Base-by-base conservation (phyloP, 2,113 vertebrate genomes). In the Chlorodrepanis virens region DNA sequence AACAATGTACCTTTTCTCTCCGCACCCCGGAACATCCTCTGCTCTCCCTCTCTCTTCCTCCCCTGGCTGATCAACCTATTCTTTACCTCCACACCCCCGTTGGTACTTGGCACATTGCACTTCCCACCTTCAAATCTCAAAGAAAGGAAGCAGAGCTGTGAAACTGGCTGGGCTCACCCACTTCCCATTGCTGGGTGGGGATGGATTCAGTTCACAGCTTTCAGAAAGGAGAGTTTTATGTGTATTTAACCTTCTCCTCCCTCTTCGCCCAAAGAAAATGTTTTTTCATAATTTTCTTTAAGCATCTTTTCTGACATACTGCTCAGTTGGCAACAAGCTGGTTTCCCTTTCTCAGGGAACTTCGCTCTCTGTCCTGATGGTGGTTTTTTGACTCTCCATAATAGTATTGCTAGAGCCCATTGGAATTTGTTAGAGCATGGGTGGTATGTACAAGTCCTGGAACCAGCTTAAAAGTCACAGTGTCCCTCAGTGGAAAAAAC, bases 61-160 rank as follows among this genome's bases (percentile, higher is more conserved):
- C 63, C 4, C 23, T 17, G 13, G 27, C 23, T 65, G 76, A 77
- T 93, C 78, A 74, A 85, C 82, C 49, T 87, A 91, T 90, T 95
- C 76, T 92, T 86, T 95, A 71, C 80, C 28, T 92, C 88, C 88
- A 85, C 23, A 24, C 72, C 88, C 88, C 49, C 24, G 25, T 2
- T 95, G 92, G 93, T 83, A 57, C 88, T 94, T 78, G 79, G 76
- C 27, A 19, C 27, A 2, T 81, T 50, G 42, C n/a, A 44, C 56
- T 97, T 97, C 91, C 95, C 95, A 96, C 87, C 96, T 96, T 31
- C 0, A 0, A 93, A 65, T 90, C 93, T 94, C 86, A 93, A 93
- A 94, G 94, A 95, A 89, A 83, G 96, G 96, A 97, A 96, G 39
- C 90, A 54, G 90, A 96, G 72, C 92, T 94, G 92, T 94, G 88